These are phyloP conservation scores for Acanthochromis polyacanthus DNA, from an alignment of 2,113 vertebrate species.

Conservation along the genomic window DNA sequence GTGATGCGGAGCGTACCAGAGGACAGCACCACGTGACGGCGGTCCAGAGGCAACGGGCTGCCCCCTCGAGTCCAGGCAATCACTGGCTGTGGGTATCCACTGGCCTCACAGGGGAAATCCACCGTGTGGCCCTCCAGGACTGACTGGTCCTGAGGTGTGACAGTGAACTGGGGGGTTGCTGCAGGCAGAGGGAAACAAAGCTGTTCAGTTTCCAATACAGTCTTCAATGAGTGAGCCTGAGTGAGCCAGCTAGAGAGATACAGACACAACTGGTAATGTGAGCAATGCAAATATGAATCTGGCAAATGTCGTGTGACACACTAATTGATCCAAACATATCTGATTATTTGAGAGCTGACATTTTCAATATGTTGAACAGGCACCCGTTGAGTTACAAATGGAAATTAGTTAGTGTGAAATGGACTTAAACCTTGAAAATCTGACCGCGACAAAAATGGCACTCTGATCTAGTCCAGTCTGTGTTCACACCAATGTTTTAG, in stretches of 20 bases:
- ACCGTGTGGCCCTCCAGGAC: slow-evolving; percentile 94
- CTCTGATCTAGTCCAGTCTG: no score
- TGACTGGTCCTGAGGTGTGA: slow-evolving; percentile 92
- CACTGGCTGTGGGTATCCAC: slow-evolving; percentile 92
- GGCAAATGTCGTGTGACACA: neutral
- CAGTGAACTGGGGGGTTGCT: slow-evolving; percentile 94
- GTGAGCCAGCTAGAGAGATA: no score
- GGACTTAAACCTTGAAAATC: no score
- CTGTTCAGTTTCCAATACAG: neutral
- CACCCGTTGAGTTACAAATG: no score
- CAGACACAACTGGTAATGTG: no score
- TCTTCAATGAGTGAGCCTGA: neutral
- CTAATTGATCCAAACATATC: neutral
- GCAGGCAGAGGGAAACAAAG: neutral
- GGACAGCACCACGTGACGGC: slow-evolving; percentile 90
- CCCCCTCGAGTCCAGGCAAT: slow-evolving; percentile 98
- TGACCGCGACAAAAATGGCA: no score
- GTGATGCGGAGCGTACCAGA: slow-evolving; percentile 92
- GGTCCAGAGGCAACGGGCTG: slow-evolving; percentile 91
- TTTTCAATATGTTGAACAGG: no score
- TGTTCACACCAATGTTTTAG: no score
- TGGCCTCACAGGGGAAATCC: slow-evolving; percentile 95
- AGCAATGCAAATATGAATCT: neutral
- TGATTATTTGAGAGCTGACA: no score
- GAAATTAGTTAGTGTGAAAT: no score